Evolutionary conservation across 2,113 vertebrate genomes (phyloP), one percentile per base, ranked within the genome.

Genomic region (Antechinus stuartii): DNA sequence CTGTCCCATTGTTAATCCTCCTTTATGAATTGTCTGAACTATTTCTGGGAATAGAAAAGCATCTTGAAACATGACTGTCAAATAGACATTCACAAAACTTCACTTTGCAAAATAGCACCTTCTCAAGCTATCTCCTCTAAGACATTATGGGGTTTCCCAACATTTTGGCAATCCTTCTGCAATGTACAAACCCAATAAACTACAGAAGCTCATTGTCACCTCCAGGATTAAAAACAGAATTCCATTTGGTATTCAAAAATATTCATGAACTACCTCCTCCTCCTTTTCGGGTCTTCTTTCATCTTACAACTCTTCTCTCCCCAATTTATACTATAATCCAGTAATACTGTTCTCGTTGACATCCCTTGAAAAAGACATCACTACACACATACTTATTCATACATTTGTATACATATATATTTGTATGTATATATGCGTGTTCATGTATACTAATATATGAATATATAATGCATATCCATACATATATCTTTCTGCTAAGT

Each of bases 81-180:
- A 89, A 68, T 7, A 47, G 47, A 90, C 76, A 52, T 91, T 30
- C 22, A 16, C 19, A 94, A 92, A 94, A 94, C 90, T 0, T 9
- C 8, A 90, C 46, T 93, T 95, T 56, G 84, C 46, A 89, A 95
- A 94, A 90, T 16, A 53, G 61, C 54, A 92, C 2, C 11, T 94
- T 90, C 90, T 92, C 49, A 89, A 2, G 1, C 3, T 2, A 95
- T 8, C 91, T 96, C 94, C 55, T 25, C 68, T 89, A 57, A 50
- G 24, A 95, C 9, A 94, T 46, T 91, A 95, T 61, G 91, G 11
- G 54, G 7, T 50, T 96, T 55, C 49, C 95, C 49, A 42, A 46
- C 26, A 94, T 76, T 16, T 8, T 76, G 16, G 0, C 16, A 76
- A 8, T 6, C 56, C 30, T n/a, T 12, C 30, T 35, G 76, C 25